These are phyloP conservation scores for Takifugu flavidus DNA, from an alignment of 2,113 vertebrate species.

Conservation along the genomic window DNA sequence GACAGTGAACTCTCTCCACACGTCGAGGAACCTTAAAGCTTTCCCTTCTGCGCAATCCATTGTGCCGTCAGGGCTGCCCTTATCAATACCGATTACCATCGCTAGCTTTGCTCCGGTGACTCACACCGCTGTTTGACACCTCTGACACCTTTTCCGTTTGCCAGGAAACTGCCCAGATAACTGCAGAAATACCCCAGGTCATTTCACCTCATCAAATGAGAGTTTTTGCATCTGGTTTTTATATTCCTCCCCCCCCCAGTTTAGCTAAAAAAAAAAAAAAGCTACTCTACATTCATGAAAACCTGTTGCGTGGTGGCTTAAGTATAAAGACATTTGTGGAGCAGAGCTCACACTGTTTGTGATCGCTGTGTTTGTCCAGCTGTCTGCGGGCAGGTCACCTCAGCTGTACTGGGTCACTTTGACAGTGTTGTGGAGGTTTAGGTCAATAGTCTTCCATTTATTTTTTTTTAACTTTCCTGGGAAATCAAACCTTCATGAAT, in stretches of 20 bases:
- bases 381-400: slow-evolving; percentile 41
- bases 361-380: slow-evolving; percentile 47
- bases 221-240: no score
- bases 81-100: slow-evolving; percentile 65
- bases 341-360: not conserved
- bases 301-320: not conserved
- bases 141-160: not conserved
- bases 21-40: slow-evolving; percentile 34
- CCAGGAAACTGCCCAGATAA: no score
- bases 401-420: slow-evolving; percentile 43
- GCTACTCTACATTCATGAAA: not conserved
- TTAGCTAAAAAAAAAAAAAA: not conserved
- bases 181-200: no score
- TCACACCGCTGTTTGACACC: slow-evolving; percentile 45
- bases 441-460: not conserved
- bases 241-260: no score
- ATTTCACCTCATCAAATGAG: no score
- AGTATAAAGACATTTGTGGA: slow-evolving; percentile 1
- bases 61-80: slow-evolving; percentile 61
- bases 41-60: slow-evolving; percentile 44
- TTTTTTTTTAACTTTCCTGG: not conserved
- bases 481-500: not conserved
- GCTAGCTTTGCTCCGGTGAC: slow-evolving; percentile 35
- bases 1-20: not conserved
- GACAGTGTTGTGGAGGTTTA: not conserved